These are phyloP conservation scores for Onychostoma macrolepis DNA, from an alignment of 2,113 vertebrate genomes.

Conservation along the genomic window DNA sequence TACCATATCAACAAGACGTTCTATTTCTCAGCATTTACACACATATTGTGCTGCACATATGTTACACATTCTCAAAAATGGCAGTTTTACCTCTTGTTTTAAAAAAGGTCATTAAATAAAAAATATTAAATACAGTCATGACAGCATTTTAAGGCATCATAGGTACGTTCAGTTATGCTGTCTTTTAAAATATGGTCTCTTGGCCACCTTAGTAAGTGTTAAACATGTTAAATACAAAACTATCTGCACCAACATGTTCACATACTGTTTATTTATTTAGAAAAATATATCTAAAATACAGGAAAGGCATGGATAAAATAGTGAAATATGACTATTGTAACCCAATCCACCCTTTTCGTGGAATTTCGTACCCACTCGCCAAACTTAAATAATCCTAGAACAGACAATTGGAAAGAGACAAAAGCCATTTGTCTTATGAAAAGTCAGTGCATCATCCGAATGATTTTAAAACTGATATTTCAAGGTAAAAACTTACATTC, in stretches of 20 bases:
- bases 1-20: background rate
- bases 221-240: background rate
- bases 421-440: too few relatives aligned
- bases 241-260: too few relatives aligned
- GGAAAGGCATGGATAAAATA: background rate
- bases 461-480: background rate
- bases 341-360: too few relatives aligned
- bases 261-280: background rate
- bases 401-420: too few relatives aligned
- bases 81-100: background rate
- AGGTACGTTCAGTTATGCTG: background rate
- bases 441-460: too few relatives aligned
- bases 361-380: too few relatives aligned
- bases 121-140: background rate
- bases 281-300: background rate
- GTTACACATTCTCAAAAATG: background rate
- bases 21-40: background rate
- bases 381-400: too few relatives aligned
- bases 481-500: background rate
- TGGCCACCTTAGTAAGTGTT: background rate
- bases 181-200: background rate
- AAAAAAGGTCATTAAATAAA: background rate
- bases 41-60: background rate
- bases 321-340: background rate
- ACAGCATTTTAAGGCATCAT: background rate